Base-by-base conservation (phyloP, 1,140 invertebrate species). In the Choristoneura fumiferana region DNA sequence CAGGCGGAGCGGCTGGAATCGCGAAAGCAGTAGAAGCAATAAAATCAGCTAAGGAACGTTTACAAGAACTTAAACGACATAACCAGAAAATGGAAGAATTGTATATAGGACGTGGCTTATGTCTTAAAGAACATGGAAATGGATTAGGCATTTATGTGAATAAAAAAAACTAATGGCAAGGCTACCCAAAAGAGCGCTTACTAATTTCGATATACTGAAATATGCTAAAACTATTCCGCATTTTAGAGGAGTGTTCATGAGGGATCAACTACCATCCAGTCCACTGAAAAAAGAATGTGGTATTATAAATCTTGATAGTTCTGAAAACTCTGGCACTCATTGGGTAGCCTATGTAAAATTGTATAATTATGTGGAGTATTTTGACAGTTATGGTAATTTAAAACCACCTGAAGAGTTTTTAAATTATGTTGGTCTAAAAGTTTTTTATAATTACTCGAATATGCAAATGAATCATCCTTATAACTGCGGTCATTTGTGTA, bases 291-390 rank as follows among this genome's bases (percentile, higher is more conserved):
- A 67, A 54, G 75, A 85, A 77, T 76, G 71, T 62, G 73, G 61
- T n/a, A 72, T 84, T 34, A 14, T 81, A 29, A 84, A 80, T 65
- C 69, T 78, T 57, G 77, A 84, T 67, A 52, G 53, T 49, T 55
- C 40, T n/a, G 54, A 65, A 15, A 70, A 70, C n/a, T n/a, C 58
- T 54, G 72, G 80, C 43, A 78, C 78, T 40, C 76, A 83, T 71
- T 83, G 78, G 78, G 75, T 80, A 68, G 73, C 74, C 33, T 79
- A 78, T 59, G 71, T 61, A 45, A 77, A 83, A 65, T 57, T 35
- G 55, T 60, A n/a, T 35, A 63, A 68, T 18, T 60, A 67, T 56
- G 35, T 13, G 55, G 68, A 70, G 62, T 67, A 70, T 58, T 70
- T 64, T 62, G 58, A 81, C 69, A 73, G 76, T 60, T 76, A 62